Evolutionary conservation across 2,888 invertebrate genomes (phyloP), one percentile per base, ranked within the genome.

Genomic region (Rhyacophila evoluta): DNA sequence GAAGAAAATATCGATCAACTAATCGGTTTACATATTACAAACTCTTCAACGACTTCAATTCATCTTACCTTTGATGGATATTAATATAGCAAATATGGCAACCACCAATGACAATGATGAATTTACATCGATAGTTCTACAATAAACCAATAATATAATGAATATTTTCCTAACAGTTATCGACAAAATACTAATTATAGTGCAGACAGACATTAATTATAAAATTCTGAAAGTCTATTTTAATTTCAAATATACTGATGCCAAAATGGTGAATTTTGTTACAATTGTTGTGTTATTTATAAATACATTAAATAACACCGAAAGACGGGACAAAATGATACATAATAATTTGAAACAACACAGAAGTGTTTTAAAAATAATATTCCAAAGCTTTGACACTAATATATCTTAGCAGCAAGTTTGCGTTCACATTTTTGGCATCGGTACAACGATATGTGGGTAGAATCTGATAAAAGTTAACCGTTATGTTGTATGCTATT

Each of bases 391-490:
- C 19, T 19, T 15, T n/a, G 55, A 25, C 55, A 19, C 15, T 25
- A 15, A 39, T 39, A 55, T 55, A 55, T 55, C 55, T 12, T 19
- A 8, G 10, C 10, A 10, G 55, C 19, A 19, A 55, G 15, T 55
- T 19, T 19, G 55, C 55, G 10, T 55, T 55, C 55, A 55, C 15
- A 55, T 55, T 55, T 55, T 55, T 55, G 55, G 55, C 55, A 55
- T 55, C 55, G 25, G 55, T 6, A 55, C 55, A 55, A 25, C 25
- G 25, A 55, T 25, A 55, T 19, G 55, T 55, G 55, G 55, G 55
- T 19, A 55, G 55, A 19, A 55, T 19, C 55, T 55, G 55, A 55
- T 55, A 55, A 55, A 55, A 55, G 25, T 55, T 55, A 55, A 55
- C 55, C 8, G 25, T 55, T 55, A 55, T 55, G 55, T 19, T 19